Base-by-base conservation (phyloP, 2,797 vertebrate species). In the Myotis daubentonii region DNA sequence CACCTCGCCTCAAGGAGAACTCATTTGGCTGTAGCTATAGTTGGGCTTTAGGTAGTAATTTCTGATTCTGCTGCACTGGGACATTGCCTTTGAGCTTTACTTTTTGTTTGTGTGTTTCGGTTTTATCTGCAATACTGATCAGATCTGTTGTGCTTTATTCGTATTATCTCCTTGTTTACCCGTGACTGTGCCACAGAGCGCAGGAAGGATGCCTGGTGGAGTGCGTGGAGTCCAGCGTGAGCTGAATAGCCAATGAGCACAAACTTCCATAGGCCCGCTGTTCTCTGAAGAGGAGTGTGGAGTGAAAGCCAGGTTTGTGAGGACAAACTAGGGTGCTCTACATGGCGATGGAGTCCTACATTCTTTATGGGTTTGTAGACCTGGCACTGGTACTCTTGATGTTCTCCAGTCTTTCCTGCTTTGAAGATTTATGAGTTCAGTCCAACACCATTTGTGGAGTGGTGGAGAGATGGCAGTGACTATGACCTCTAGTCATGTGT, bases 1-100 rank as follows among this genome's bases (percentile, higher is more conserved):
- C 88, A 86, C 72, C 89, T 82, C 74, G 36, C 41, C 60, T 80
- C 92, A 76, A 78, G 85, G 87, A 96, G 85, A 92, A 90, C 87
- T 82, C 82, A 71, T 85, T 87, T 86, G 33, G 22, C 72, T 75
- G 4, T 25, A 90, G 57, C 51, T 75, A 15, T 30, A 47, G n/a
- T 41, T 92, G 9, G 41, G 66, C 10, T 87, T 44, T 76, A 70
- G 76, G 9, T 44, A 47, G 33, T 57, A 51, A 38, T 93, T 81
- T 89, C 66, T 49, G 57, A 80, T 80, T 85, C 72, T 53, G 6
- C 65, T 44, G 8, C 65, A 53, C 7, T 60, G 79, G 44, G 19
- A 49, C 12, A 47, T 75, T 81, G 70, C 38, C 65, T 79, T 70
- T 81, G 47, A 78, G 83, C 74, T 89, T 70, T 75, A 44, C 19